These are phyloP conservation scores for Elymnias hypermnestra DNA, from an alignment of 1,140 invertebrate species.

Conservation along the genomic window DNA sequence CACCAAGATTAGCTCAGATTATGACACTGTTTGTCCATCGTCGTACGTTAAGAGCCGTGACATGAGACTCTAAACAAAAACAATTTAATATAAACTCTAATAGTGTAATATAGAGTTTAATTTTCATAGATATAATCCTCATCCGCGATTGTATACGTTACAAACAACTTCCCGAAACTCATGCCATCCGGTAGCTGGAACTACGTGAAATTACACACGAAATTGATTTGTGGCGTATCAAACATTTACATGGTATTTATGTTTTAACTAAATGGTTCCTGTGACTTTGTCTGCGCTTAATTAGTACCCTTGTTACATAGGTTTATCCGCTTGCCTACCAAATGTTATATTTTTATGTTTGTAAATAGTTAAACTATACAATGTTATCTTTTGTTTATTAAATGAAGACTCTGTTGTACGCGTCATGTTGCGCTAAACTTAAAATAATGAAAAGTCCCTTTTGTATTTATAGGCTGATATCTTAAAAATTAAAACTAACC, in stretches of 20 bases:
- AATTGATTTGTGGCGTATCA: conserved; percentile 14
- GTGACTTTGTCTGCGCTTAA: too few relatives aligned
- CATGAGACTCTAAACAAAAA: background rate
- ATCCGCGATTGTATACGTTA: conserved; percentile 1
- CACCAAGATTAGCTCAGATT: conserved; percentile 15
- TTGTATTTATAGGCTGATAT: too few relatives aligned
- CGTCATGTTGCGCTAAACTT: too few relatives aligned
- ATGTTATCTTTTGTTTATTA: too few relatives aligned
- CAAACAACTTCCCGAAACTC: conserved; percentile 13
- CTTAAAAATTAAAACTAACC: too few relatives aligned
- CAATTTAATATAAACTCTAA: conserved; percentile 3
- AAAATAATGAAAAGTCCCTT: too few relatives aligned
- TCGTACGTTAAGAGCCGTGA: conserved; percentile 6
- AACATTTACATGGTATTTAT: conserved; percentile 24
- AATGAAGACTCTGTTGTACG: too few relatives aligned
- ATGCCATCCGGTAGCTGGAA: conserved; percentile 9
- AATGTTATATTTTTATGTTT: too few relatives aligned
- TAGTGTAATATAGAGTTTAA: background rate
- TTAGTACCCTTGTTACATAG: too few relatives aligned
- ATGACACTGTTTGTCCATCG: conserved; percentile 15
- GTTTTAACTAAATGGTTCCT: too few relatives aligned
- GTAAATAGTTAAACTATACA: too few relatives aligned
- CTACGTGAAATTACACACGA: conserved; percentile 4
- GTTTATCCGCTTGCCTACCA: too few relatives aligned
- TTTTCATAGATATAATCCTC: background rate